phyloP scores from a whole-genome alignment of 2,113 vertebrate genomes.

The Circaetus gallicus region DNA sequence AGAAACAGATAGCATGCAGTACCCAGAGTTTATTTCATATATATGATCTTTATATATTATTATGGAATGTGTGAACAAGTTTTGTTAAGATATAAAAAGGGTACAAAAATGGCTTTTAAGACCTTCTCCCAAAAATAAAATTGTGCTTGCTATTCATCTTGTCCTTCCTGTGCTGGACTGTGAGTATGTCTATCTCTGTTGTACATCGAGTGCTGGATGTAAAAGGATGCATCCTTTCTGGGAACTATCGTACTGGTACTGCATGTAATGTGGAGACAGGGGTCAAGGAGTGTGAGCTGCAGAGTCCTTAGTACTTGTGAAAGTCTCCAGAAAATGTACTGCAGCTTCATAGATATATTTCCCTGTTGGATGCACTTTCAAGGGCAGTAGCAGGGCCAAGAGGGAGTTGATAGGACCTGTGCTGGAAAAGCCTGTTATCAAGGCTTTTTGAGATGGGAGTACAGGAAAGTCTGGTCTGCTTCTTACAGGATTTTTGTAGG shows the following conservation, averaged over 20 bases:
- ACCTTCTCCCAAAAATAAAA: not conserved
- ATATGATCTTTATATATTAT: not conserved
- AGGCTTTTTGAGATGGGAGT: not conserved
- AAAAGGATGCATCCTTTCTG: not conserved
- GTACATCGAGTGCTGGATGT: not conserved
- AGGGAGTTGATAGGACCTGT: not conserved
- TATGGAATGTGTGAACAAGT: not conserved
- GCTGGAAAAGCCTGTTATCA: not conserved
- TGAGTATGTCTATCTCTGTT: not conserved
- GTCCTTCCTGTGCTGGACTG: not conserved
- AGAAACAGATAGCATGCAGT: not conserved
- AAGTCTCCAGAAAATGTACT: not conserved
- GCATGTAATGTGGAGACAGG: accelerated
- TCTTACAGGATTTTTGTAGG: not conserved
- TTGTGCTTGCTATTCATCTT: not conserved
- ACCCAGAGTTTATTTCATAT: not conserved
- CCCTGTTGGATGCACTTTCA: not conserved
- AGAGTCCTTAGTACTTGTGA: not conserved
- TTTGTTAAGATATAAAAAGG: not conserved
- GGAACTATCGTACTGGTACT: not conserved
- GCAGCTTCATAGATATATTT: not conserved
- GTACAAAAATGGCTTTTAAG: not conserved
- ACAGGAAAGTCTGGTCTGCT: not conserved
- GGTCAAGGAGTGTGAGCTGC: accelerated
- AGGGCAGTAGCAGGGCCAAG: not conserved